Conservation (phyloP, 2,888 invertebrate species). For the Atethmia centrago region DNA sequence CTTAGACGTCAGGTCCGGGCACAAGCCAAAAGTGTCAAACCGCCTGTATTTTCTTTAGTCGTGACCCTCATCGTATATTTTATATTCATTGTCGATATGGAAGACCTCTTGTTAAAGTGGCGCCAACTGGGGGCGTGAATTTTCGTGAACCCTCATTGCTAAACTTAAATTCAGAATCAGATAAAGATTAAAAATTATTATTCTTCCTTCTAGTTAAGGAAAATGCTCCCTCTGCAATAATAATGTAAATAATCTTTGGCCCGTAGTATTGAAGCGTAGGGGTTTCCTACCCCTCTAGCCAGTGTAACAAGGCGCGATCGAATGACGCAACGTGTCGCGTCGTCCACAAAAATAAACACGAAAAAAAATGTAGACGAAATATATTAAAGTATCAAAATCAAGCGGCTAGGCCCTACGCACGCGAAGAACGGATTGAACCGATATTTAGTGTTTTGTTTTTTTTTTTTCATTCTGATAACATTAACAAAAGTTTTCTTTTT, state of each 20-base stretch:
- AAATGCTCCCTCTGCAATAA: constrained; percentile 51
- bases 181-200: too few relatives aligned
- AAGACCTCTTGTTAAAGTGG: too few relatives aligned
- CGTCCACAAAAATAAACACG: constrained; percentile 77
- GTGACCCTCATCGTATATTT: too few relatives aligned
- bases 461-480: constrained; percentile 38
- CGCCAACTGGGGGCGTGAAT: too few relatives aligned
- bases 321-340: constrained; percentile 67
- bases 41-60: too few relatives aligned
- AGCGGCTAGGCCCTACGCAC: constrained; percentile 53
- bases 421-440: constrained; percentile 37
- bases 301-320: constrained; percentile 78
- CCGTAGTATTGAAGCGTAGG: constrained; percentile 85
- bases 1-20: too few relatives aligned
- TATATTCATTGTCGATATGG: too few relatives aligned
- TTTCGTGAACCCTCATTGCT: too few relatives aligned
- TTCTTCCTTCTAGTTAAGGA: not conserved
- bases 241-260: constrained; percentile 74
- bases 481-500: constrained; percentile 51
- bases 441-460: constrained; percentile 42
- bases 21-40: too few relatives aligned
- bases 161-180: too few relatives aligned
- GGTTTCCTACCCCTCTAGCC: constrained; percentile 81
- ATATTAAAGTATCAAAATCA: constrained; percentile 57
- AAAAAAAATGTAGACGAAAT: constrained; percentile 79